Evolutionary conservation across 2,113 vertebrate genomes (phyloP), one percentile per base, ranked within the genome.

Genomic region (Tachysurus fulvidraco): DNA sequence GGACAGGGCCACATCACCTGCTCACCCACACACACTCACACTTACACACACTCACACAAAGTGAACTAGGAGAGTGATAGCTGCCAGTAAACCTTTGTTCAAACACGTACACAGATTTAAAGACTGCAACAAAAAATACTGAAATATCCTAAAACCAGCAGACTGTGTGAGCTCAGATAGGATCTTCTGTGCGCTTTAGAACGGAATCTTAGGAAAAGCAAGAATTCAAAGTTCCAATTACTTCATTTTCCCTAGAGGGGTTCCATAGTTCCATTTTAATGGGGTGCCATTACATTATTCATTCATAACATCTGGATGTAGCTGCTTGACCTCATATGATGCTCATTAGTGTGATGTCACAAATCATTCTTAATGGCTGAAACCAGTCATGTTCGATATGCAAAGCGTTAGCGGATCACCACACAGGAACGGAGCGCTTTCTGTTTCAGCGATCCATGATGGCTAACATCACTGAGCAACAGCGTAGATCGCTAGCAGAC

Each of bases 1-100:
- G 92, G 90, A 88, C 92, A 86, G 89, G 91, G 91, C 89, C 91
- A 92, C 89, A 93, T 95, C 93, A 95, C 95, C 95, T 95, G 94
- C 93, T 91, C 88, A 85, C 71, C 91, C 91, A 89, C 84, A 89
- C 89, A 88, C 92, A 46, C 64, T 85, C 69, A 82, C 64, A 71
- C 73, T 36, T 36, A 64, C n/a, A 81, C 80, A 44, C 50, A 76
- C 80, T 19, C 67, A 69, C 36, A 54, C 59, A 83, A 23, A 83
- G 41, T 5, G 23, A 54, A 54, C 16, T 57, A 55, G 16, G 6
- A 73, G 52, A 83, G 41, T 3, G 50, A 73, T 41, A 41, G 65
- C 41, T 9, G 82, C 82, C 59, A 83, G 71, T 54, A 87, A 25
- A 69, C 23, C 14, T 28, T 67, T 17, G 23, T 17, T 62, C 46